Evolutionary conservation across 2,797 vertebrate genomes (phyloP).

Genomic region (Luscinia megarhynchos): DNA sequence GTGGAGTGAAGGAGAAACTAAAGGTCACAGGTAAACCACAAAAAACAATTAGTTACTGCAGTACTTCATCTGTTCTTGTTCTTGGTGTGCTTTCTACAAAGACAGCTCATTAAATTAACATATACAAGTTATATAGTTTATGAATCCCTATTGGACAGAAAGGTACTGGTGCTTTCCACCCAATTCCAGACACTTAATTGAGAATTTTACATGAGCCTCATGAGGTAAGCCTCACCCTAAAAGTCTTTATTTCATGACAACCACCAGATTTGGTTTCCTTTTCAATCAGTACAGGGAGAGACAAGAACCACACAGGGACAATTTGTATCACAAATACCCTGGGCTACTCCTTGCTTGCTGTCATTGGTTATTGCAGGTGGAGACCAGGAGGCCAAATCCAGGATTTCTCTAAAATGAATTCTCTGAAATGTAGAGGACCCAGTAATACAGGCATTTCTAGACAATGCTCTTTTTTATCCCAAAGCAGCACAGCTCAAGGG

Average conservation of each 20-base stretch:
- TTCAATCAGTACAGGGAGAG: not conserved
- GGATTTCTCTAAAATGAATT: not conserved
- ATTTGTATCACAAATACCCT: not conserved
- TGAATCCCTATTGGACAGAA: not conserved
- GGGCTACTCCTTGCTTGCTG: not conserved
- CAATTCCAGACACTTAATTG: not conserved
- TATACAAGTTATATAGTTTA: not conserved
- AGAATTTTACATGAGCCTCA: not conserved
- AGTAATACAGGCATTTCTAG: not conserved
- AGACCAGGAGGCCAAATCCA: not conserved
- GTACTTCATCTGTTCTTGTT: not conserved
- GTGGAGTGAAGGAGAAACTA: not conserved
- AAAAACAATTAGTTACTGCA: not conserved
- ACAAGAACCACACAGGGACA: not conserved
- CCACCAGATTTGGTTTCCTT: not conserved
- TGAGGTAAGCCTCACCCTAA: not conserved
- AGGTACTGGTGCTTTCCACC: not conserved
- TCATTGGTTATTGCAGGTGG: not conserved
- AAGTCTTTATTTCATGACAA: not conserved
- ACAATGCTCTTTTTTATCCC: not conserved
- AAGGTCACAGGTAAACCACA: not conserved
- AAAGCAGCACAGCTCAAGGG: not conserved
- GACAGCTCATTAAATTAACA: not conserved
- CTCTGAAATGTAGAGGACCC: not conserved
- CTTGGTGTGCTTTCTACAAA: not conserved